Percentiles rank a stretch among this genome's conserved stretches.
These are phyloP conservation scores for Lottia scabra DNA, from an alignment of 2,888 invertebrate species.

Conservation along the genomic window DNA sequence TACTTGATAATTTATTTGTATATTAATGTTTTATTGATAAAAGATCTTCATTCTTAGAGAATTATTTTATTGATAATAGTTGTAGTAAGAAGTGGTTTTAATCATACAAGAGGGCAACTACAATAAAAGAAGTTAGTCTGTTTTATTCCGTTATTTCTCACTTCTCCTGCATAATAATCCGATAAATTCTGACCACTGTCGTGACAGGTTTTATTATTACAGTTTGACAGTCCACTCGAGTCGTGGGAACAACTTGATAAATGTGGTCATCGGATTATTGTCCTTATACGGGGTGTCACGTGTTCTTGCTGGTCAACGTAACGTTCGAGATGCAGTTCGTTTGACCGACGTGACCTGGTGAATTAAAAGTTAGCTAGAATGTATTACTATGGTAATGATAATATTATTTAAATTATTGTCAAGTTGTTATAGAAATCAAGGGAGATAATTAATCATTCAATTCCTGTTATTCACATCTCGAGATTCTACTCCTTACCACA, in stretches of 20 bases:
- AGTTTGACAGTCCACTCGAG: neutral
- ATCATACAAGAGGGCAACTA: no score
- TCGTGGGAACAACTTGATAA: neutral
- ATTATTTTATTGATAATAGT: no score
- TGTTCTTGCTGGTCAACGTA: neutral
- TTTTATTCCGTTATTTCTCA: neutral
- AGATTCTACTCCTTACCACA: neutral
- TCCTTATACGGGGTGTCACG: neutral
- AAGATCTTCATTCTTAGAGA: no score
- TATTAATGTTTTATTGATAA: no score
- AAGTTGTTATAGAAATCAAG: no score
- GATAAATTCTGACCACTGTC: neutral
- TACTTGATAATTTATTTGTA: no score
- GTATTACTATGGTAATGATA: slow-evolving; percentile 4
- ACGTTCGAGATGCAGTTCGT: neutral
- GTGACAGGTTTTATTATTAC: neutral
- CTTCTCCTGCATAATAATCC: neutral
- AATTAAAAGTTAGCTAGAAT: neutral
- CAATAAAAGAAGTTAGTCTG: no score
- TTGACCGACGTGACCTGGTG: neutral
- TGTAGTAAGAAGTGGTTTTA: no score
- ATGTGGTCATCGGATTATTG: neutral
- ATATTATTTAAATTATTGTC: neutral
- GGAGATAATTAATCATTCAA: no score
- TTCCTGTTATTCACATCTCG: no score